These are phyloP conservation scores for Trogon melanurus DNA, from an alignment of 2,113 vertebrate species.

Conservation along the genomic window DNA sequence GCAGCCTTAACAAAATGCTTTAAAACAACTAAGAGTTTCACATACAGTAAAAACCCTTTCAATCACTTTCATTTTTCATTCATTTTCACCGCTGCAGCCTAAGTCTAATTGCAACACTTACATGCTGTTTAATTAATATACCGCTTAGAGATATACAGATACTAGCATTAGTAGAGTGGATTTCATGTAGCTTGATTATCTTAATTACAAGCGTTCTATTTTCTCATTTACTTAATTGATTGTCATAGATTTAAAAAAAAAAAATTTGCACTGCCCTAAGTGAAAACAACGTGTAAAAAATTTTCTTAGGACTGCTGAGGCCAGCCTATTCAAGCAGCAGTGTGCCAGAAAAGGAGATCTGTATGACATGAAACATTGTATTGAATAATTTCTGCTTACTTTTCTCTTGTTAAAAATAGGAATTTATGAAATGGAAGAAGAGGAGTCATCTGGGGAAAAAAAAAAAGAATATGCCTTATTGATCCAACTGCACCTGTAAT, in stretches of 20 bases:
- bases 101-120: slow-evolving; percentile 74
- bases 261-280: slow-evolving; percentile 51
- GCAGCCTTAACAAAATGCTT: neutral
- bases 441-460: neutral
- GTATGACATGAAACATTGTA: neutral
- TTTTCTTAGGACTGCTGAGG: neutral
- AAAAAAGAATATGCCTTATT: slow-evolving; percentile 35
- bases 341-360: neutral
- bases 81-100: slow-evolving; percentile 42
- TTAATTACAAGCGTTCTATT: slow-evolving; percentile 79
- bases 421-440: slow-evolving; percentile 41
- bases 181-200: slow-evolving; percentile 74
- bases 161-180: slow-evolving; percentile 64
- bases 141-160: slow-evolving; percentile 73
- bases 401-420: slow-evolving; percentile 55
- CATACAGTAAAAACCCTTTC: slow-evolving; percentile 23
- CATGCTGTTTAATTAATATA: slow-evolving; percentile 77
- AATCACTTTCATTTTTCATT: neutral
- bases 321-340: neutral
- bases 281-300: slow-evolving; percentile 49
- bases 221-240: slow-evolving; percentile 81
- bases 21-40: slow-evolving; percentile 30
- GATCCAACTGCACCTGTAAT: slow-evolving; percentile 54
- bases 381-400: slow-evolving; percentile 40
- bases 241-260: slow-evolving; percentile 69